Conservation (phyloP, 2,888 invertebrate species). For the Noctua comes region DNA sequence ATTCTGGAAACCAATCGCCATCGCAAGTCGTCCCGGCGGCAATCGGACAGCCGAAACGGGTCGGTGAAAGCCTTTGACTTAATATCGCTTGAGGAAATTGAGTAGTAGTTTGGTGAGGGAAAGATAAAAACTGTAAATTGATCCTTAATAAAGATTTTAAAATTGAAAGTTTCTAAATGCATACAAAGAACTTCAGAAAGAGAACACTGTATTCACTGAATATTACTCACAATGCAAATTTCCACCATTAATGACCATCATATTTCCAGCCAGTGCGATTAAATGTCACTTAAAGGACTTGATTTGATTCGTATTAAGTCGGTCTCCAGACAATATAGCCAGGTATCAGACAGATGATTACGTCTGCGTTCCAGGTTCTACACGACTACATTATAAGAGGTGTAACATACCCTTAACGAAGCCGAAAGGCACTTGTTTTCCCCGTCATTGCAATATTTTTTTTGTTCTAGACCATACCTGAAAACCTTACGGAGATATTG, state of each 20-base stretch:
- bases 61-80: constrained; percentile 7
- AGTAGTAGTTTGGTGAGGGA: constrained; percentile 3
- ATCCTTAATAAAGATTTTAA: constrained; percentile 29
- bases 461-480: no score
- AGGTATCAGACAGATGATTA: background rate
- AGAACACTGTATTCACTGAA: background rate
- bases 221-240: background rate
- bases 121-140: background rate
- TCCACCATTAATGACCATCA: background rate
- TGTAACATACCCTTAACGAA: no score
- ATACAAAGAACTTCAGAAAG: background rate
- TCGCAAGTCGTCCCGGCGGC: constrained; percentile 1
- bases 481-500: no score
- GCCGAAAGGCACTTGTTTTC: no score
- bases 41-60: background rate
- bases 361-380: background rate
- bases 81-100: constrained; percentile 13
- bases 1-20: constrained; percentile 38
- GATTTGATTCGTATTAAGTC: background rate
- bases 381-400: no score
- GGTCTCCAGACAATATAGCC: background rate
- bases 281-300: background rate
- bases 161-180: constrained; percentile 32
- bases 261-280: background rate
- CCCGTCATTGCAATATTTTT: no score